These are phyloP conservation scores for Phallusia fumigata DNA, from an alignment of 23 tunicate genomes.

Conservation along the genomic window DNA sequence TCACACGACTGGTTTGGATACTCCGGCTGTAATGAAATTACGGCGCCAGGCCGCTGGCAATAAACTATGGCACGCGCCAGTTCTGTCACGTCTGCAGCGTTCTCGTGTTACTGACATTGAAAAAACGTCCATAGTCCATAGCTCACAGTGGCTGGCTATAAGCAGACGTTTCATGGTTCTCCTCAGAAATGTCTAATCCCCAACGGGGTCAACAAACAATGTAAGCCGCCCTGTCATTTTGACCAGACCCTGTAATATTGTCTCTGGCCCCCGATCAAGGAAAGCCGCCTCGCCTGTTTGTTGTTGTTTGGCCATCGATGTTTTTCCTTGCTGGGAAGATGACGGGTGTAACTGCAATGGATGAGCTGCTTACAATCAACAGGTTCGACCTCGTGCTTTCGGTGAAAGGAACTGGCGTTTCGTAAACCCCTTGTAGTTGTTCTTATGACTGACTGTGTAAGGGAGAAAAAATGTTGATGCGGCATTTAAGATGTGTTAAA, in stretches of 20 bases:
- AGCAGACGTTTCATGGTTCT: background rate
- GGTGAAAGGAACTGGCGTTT: background rate
- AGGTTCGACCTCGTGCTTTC: background rate
- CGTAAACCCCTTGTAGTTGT: background rate
- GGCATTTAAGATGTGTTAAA: too few species aligned
- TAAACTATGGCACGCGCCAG: too few species aligned
- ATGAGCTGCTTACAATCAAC: background rate
- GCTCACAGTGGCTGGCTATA: background rate
- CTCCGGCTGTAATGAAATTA: too few species aligned
- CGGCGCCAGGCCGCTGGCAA: too few species aligned
- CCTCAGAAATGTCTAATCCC: background rate
- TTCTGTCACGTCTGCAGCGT: too few species aligned
- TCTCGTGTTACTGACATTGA: too few species aligned
- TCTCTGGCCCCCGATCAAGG: background rate
- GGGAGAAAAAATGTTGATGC: too few species aligned
- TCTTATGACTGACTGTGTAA: background rate
- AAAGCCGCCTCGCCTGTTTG: background rate
- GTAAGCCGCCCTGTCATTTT: background rate
- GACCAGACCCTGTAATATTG: constrained; percentile 2
- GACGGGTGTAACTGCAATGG: background rate
- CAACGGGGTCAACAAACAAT: background rate
- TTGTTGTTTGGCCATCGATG: background rate
- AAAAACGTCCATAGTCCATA: too few species aligned
- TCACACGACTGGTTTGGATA: too few species aligned
- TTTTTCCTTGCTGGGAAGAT: background rate